Evolutionary conservation across 1,140 invertebrate species (phyloP).

Genomic region (Pachypsylla venusta): DNA sequence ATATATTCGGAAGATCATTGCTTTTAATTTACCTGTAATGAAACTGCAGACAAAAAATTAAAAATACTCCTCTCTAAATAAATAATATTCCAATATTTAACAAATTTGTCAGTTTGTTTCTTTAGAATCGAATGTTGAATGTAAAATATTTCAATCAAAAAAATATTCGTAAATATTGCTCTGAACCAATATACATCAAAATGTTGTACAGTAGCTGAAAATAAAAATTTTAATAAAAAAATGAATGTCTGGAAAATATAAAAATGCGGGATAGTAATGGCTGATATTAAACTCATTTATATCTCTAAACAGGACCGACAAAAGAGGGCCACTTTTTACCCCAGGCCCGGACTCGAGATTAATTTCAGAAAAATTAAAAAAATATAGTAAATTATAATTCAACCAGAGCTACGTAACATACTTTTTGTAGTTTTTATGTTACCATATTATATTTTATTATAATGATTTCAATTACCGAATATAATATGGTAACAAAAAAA

Average conservation of each 20-base stretch:
- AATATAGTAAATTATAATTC: too few relatives aligned
- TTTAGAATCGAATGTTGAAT: background rate
- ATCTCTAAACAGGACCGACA: background rate
- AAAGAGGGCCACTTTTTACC: too few relatives aligned
- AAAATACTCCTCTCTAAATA: background rate
- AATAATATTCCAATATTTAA: background rate
- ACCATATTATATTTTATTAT: too few relatives aligned
- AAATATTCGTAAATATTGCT: background rate
- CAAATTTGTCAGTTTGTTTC: background rate
- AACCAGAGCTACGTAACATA: too few relatives aligned
- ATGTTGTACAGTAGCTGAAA: background rate
- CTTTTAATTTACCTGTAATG: background rate
- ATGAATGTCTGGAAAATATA: background rate
- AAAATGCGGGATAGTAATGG: background rate
- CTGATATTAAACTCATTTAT: background rate
- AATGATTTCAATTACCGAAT: too few relatives aligned
- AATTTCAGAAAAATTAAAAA: too few relatives aligned
- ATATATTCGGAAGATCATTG: background rate
- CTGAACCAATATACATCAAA: background rate
- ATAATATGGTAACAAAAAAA: too few relatives aligned
- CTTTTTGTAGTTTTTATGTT: too few relatives aligned
- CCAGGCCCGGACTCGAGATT: too few relatives aligned
- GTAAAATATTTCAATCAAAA: conserved; percentile 1
- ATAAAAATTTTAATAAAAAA: background rate
- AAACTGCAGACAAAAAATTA: background rate